Conservation (phyloP, 2,797 vertebrate genomes). For the Selene dorsalis region DNA sequence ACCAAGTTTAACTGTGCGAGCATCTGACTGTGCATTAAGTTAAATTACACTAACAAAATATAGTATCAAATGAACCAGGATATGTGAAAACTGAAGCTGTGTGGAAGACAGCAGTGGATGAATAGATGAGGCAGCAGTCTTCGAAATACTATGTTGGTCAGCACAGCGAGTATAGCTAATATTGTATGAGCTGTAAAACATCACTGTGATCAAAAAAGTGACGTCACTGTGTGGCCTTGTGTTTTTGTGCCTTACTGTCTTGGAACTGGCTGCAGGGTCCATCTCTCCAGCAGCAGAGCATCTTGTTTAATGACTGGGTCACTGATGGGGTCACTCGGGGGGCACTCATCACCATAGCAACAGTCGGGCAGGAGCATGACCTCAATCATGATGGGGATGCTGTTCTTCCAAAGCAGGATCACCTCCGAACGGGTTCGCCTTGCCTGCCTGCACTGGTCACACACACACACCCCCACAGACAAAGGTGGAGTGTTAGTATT, state of each 20-base stretch:
- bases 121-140: not conserved
- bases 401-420: slow-evolving; percentile 95
- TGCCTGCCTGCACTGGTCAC: slow-evolving; percentile 93
- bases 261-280: slow-evolving; percentile 96
- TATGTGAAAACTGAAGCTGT: not conserved
- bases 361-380: slow-evolving; percentile 99
- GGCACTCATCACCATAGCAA: slow-evolving; percentile 97
- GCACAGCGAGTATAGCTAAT: too few species aligned
- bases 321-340: slow-evolving; percentile 91
- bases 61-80: too few species aligned
- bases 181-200: not conserved
- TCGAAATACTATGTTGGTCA: not conserved
- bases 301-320: slow-evolving; percentile 98
- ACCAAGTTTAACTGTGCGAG: not conserved
- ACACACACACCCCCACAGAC: slow-evolving; percentile 26
- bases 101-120: not conserved
- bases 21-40: slow-evolving; percentile 10
- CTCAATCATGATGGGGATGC: slow-evolving; percentile 98
- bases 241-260: slow-evolving; percentile 88
- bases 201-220: too few species aligned
- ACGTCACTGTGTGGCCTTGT: not conserved
- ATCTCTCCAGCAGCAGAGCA: slow-evolving; percentile 94
- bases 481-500: slow-evolving; percentile 53
- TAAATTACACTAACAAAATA: slow-evolving; percentile 11
- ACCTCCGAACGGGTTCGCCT: slow-evolving; percentile 95